Evolutionary conservation across 2,113 vertebrate genomes (phyloP).

Genomic region (Nothoprocta pentlandii): DNA sequence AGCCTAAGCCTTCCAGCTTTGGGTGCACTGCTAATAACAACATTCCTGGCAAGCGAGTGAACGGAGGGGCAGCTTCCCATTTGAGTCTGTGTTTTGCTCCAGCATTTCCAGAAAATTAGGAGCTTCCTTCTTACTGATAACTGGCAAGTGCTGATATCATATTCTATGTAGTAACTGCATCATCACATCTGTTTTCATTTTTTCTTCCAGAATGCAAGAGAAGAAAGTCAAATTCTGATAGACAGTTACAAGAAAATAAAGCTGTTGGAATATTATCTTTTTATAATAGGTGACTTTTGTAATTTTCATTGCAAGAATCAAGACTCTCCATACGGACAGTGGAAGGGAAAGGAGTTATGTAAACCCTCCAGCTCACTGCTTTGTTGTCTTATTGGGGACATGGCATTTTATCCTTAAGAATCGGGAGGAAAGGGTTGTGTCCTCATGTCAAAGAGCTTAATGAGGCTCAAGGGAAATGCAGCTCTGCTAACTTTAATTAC

Average conservation of each 20-base stretch:
- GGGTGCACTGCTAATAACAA: not conserved
- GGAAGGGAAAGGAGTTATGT: not conserved
- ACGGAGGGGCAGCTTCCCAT: not conserved
- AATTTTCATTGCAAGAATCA: not conserved
- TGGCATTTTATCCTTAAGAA: constrained; percentile 16
- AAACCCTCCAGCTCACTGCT: not conserved
- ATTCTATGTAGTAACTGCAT: not conserved
- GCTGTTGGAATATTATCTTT: not conserved
- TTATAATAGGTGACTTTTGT: not conserved
- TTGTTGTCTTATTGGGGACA: not conserved
- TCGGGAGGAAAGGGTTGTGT: constrained; percentile 16
- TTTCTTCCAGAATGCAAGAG: not conserved
- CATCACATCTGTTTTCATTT: not conserved
- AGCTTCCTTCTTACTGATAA: not conserved
- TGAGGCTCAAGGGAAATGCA: constrained; percentile 6
- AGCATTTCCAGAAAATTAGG: not conserved
- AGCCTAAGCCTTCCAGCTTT: not conserved
- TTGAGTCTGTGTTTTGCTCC: not conserved
- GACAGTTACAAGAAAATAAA: not conserved
- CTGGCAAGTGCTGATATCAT: not conserved
- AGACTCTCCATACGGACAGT: not conserved
- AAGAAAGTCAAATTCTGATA: not conserved
- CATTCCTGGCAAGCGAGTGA: not conserved
- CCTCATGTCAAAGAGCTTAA: not conserved
- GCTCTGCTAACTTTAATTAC: not conserved